A percentile compares a stretch with the other conserved stretches of the same genome.
These are phyloP conservation scores for Cathartes aura DNA, from an alignment of 2,113 vertebrate genomes.

Conservation along the genomic window DNA sequence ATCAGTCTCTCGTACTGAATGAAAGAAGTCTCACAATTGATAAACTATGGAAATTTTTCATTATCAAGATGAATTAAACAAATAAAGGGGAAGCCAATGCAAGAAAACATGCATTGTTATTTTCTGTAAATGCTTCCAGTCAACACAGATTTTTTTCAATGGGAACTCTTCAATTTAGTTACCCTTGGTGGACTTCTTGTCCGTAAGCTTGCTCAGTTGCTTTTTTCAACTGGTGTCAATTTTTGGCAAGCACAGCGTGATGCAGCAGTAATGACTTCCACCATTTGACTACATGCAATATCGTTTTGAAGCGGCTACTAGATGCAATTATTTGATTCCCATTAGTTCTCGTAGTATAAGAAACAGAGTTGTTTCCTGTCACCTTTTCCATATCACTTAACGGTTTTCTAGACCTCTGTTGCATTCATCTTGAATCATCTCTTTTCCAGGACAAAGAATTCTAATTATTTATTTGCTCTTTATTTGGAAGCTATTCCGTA, in stretches of 20 bases:
- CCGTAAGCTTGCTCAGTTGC: not conserved
- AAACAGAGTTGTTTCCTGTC: not conserved
- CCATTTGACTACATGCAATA: rapidly evolving
- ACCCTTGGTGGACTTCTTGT: not conserved
- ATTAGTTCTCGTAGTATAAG: not conserved
- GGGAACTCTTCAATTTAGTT: not conserved
- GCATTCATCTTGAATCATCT: not conserved
- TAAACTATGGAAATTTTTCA: not conserved
- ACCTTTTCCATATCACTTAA: not conserved
- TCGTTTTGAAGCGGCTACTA: not conserved
- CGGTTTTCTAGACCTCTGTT: not conserved
- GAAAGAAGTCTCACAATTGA: not conserved
- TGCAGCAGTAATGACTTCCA: not conserved
- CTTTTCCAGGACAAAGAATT: not conserved
- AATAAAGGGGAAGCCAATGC: not conserved
- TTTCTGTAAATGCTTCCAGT: not conserved
- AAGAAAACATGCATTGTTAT: not conserved
- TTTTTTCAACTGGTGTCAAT: not conserved
- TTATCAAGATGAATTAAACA: not conserved
- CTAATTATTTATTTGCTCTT: not conserved
- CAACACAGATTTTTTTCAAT: not conserved
- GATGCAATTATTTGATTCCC: not conserved
- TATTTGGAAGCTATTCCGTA: not conserved
- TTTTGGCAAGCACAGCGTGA: not conserved
- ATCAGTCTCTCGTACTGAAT: not conserved